Evolutionary conservation across 1,140 invertebrate genomes (phyloP).

Genomic region (Drosophila busckii): DNA sequence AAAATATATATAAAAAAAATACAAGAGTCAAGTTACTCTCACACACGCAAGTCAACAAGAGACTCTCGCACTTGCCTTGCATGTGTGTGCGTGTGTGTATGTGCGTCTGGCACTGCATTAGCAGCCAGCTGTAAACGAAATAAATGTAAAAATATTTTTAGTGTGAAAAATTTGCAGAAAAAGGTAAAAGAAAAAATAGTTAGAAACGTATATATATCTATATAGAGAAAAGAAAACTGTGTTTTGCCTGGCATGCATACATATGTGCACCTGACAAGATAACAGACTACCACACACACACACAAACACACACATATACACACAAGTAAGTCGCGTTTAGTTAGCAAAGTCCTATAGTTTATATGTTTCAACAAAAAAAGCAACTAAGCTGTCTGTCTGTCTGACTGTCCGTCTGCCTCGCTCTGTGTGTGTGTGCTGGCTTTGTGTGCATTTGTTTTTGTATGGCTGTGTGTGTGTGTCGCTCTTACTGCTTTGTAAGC

Average conservation of each 20-base stretch:
- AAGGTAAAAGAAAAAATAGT: slow-evolving; percentile 41
- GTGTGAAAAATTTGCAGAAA: slow-evolving; percentile 60
- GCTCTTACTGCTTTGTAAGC: slow-evolving; percentile 54
- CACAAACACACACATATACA: slow-evolving; percentile 3
- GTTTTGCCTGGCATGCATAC: slow-evolving; percentile 5
- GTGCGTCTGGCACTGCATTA: slow-evolving; percentile 61
- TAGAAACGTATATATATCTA: slow-evolving; percentile 28
- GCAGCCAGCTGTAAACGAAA: slow-evolving; percentile 71
- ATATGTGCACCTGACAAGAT: slow-evolving; percentile 28
- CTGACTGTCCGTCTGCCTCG: background rate
- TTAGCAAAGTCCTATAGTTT: slow-evolving; percentile 65
- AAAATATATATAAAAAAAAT: no score
- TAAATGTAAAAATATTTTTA: slow-evolving; percentile 74
- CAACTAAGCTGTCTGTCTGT: background rate
- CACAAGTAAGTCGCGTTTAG: slow-evolving; percentile 47
- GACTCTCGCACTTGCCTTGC: background rate
- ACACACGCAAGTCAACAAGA: slow-evolving; percentile 12
- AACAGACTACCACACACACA: slow-evolving; percentile 18
- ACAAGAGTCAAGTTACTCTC: slow-evolving; percentile 61
- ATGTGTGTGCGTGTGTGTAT: slow-evolving; percentile 1
- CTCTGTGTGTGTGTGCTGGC: background rate
- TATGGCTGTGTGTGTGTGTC: background rate
- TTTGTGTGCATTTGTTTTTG: background rate
- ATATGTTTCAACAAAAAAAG: slow-evolving; percentile 23
- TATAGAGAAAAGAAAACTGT: slow-evolving; percentile 12